Evolutionary conservation across 2,888 invertebrate species (phyloP), one percentile per base, ranked within the genome.

Genomic region (Campoplex nolae): DNA sequence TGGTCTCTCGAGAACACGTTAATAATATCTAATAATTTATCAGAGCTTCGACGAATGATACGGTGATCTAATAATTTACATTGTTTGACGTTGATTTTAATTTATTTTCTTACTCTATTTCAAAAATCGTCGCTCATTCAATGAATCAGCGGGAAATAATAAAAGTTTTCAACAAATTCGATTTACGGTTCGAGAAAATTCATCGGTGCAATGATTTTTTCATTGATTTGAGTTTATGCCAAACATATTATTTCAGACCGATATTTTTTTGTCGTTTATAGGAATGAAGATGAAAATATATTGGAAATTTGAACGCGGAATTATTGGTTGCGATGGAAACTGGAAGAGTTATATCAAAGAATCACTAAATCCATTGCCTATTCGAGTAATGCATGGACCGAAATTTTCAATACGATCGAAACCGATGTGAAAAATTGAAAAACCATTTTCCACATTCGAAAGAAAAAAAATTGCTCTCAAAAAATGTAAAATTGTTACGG

Each of bases 1-100:
- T 70, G 77, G 70, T 65, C 79, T 79, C 83, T 38, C 83, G 77
- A 81, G 83, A 88, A 82, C 23, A 23, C 87, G 86, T 83, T 84
- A 84, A 86, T 84, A 86, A 86, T 86, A 86, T 86, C 86, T 86
- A 86, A 86, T 86, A 84, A 86, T 86, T 84, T 86, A 86, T 68
- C 86, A 71, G 51, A 58, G 42, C 71, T 56, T 68, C 71, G 67
- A 67, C 77, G 68, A 76, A 45, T 77, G 76, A 83, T 83, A 83
- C 38, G 28, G 54, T 75, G 35, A 67, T 80, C 70, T 80, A 80
- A 86, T 86, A 86, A 86, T 84, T 86, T 83, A 86, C 77, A 77
- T 74, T 81, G 58, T 38, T n/a, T 51, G 81, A 68, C 80, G 16
- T 56, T 80, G 16, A 28, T 28, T 23, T 65, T 51, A 18, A 42